Base-by-base conservation (phyloP, 2,888 invertebrate genomes). In the Pantelozetes paolii region DNA sequence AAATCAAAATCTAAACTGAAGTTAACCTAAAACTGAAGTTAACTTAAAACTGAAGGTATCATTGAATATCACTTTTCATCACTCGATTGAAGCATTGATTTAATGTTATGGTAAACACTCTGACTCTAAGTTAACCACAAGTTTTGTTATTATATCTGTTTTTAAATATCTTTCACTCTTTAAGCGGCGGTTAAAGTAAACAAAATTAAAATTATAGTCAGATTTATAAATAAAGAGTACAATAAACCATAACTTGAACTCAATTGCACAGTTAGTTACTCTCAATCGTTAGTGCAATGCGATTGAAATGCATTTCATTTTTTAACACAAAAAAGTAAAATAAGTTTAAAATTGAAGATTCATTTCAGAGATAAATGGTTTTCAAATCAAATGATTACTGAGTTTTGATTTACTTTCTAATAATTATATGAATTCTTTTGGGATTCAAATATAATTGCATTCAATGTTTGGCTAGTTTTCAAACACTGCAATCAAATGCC, bases 221-320 rank as follows among this genome's bases (percentile, higher is more conserved):
- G 67, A 45, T 45, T 69, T 69, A 45, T 69, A 67, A 32, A 40
- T 67, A 40, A 40, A 42, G 45, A 69, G 69, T 69, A 69, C 45
- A 69, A 42, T 69, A 69, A 69, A 69, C 64, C 40, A 40, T 40
- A 20, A 64, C 20, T 64, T 20, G n/a, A n/a, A n/a, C 36, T 59
- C 28, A 13, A 23, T 20, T 54, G 3, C 11, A 11, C 11, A 11
- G 11, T 54, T 54, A 20, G 11, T 54, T 54, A 13, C 13, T 54
- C 23, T 54, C 23, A 54, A n/a, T 48, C 20, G 18, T 48, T 11
- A 3, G 23, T 54, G 54, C 23, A 54, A 54, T 54, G 8, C 54
- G 26, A 26, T 23, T 26, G 23, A 18, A 54, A 26, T 26, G 9
- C 23, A 13, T 26, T 26, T 54, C 11, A 13, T 26, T 54, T 54